Percentiles rank a stretch among this genome's conserved stretches.
Evolutionary conservation across 2,888 invertebrate genomes (phyloP).

Genomic region (Pyrocoelia pectoralis): DNA sequence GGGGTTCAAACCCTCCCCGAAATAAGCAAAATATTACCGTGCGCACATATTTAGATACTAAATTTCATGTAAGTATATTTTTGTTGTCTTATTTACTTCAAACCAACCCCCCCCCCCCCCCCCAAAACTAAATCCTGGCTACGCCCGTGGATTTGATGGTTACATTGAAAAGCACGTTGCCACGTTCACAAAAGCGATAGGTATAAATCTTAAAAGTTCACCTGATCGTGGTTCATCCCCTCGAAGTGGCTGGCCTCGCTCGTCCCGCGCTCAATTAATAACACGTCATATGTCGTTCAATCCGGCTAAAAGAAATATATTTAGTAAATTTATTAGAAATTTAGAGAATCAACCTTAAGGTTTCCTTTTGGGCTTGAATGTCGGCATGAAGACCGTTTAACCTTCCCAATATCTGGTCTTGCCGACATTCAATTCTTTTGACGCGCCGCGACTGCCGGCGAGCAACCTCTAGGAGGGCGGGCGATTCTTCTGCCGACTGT

Average conservation of each 20-base stretch:
- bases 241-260: constrained; percentile 94
- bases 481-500: constrained; percentile 73
- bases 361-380: constrained; percentile 53
- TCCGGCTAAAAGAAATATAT: constrained; percentile 55
- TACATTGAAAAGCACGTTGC: neutral
- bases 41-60: too few relatives aligned
- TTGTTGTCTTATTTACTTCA: too few relatives aligned
- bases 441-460: constrained; percentile 68
- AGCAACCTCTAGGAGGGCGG: constrained; percentile 70
- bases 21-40: too few relatives aligned
- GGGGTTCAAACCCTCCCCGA: too few relatives aligned
- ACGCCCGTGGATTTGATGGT: neutral
- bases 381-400: constrained; percentile 60
- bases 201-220: constrained; percentile 57
- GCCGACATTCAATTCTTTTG: constrained; percentile 69
- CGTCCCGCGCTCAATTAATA: constrained; percentile 70
- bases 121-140: too few relatives aligned
- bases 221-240: constrained; percentile 94
- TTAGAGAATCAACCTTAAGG: constrained; percentile 47
- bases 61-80: too few relatives aligned
- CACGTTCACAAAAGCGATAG: neutral
- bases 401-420: constrained; percentile 61
- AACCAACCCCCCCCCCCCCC: too few relatives aligned
- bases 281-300: constrained; percentile 82
- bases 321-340: neutral